Evolutionary conservation across 2,113 vertebrate genomes (phyloP), one percentile per base, ranked within the genome.

Genomic region (Heloderma charlesbogerti): DNA sequence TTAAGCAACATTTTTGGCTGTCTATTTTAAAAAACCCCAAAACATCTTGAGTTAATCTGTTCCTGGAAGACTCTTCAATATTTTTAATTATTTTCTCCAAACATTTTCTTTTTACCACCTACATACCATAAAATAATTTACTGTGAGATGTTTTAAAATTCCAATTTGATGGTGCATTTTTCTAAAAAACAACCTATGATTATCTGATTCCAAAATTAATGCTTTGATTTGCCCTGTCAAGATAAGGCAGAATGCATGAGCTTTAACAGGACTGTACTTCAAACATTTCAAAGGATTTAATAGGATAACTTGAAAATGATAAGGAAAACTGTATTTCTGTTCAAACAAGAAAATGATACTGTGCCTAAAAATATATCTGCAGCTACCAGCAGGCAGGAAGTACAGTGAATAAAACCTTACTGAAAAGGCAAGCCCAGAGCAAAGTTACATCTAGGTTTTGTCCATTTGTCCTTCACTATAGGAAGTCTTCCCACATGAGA

Each of bases 381-480:
- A 94, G 88, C 85, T 89, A 91, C 91, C 81, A 92, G 84, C 84
- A 95, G 93, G 94, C 45, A 93, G 94, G 88, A 93, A 45, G 60
- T 6, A 94, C 0, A 34, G 84, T 79, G 88, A 96, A 95, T 83
- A 96, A 92, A 93, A 90, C 71, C 83, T 43, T 92, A 90, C 13
- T 88, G 92, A 95, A 95, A 96, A 95, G 94, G 86, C 6, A 92
- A 87, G 84, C 94, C 93, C 88, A 93, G 89, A 92, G 85, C 84
- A 95, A 94, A 93, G 88, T 7, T 88, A 85, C 84, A 92, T 91
- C 3, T 34, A 69, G 72, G 92, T 72, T 96, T 89, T 86, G 93
- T 88, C 93, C 90, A 93, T 93, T 93, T 96, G 90, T 96, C 95
- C 92, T 89, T 92, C 94, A 92, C 96, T 22, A 1, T 88, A 86